Evolutionary conservation across 1,140 invertebrate species (phyloP).

Genomic region (Rhopalosiphum padi): DNA sequence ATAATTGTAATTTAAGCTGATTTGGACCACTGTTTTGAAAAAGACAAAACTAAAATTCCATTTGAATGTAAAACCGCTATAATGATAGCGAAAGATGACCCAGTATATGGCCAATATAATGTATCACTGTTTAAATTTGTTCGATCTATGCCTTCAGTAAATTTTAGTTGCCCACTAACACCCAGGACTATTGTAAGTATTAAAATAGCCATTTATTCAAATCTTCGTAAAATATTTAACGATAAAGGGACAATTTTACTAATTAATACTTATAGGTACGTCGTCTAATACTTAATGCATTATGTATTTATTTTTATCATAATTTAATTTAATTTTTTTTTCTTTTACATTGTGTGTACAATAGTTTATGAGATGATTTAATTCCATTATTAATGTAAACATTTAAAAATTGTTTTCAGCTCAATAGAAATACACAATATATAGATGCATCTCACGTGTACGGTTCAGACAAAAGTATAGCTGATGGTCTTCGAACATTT

Average conservation of each 20-base stretch:
- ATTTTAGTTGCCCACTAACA: conserved; percentile 37
- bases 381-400: not conserved
- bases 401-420: conserved; percentile 11
- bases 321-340: not conserved
- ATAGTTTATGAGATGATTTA: not conserved
- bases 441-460: conserved; percentile 39
- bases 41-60: conserved; percentile 28
- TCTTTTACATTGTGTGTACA: not conserved
- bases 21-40: conserved; percentile 19
- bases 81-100: not conserved
- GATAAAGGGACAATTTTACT: too few species aligned
- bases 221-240: too few species aligned
- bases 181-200: conserved; percentile 38
- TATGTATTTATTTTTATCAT: not conserved
- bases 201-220: not conserved
- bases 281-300: too few species aligned
- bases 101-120: conserved; percentile 2
- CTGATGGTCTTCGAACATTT: conserved; percentile 8
- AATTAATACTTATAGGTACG: too few species aligned
- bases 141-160: not conserved
- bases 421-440: conserved; percentile 45
- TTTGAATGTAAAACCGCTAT: not conserved
- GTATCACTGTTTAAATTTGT: conserved; percentile 50
- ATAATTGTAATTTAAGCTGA: not conserved
- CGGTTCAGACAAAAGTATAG: conserved; percentile 20